These are phyloP conservation scores for Pristionchus exspectatus DNA, from an alignment of 2,888 invertebrate species.

Conservation along the genomic window DNA sequence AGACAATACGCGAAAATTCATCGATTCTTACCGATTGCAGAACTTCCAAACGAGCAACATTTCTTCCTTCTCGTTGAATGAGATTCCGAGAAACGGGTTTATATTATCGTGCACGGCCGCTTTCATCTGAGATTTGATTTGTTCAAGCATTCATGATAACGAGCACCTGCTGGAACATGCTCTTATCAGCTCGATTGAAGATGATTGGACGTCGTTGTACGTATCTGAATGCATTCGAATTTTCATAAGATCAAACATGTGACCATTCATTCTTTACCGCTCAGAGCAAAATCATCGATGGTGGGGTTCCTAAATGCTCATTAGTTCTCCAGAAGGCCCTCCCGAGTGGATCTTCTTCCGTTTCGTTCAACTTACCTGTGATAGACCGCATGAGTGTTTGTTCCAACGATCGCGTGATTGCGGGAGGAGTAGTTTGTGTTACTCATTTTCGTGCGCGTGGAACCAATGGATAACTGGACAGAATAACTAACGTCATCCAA, in stretches of 20 bases:
- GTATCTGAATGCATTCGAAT: constrained; percentile 59
- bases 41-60: constrained; percentile 77
- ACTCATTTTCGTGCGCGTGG: constrained; percentile 68
- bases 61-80: constrained; percentile 77
- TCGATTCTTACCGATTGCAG: constrained; percentile 67
- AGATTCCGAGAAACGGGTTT: constrained; percentile 92
- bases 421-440: constrained; percentile 68
- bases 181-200: constrained; percentile 64
- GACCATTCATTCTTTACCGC: neutral
- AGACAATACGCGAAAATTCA: neutral
- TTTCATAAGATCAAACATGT: neutral
- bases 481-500: neutral
- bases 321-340: neutral
- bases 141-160: neutral
- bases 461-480: constrained; percentile 65
- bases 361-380: constrained; percentile 63
- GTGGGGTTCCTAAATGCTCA: neutral
- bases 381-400: constrained; percentile 69
- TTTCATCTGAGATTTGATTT: neutral
- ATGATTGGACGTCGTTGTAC: constrained; percentile 66
- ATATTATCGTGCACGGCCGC: constrained; percentile 83
- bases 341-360: constrained; percentile 74
- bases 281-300: neutral
- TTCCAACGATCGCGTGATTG: constrained; percentile 76
- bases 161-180: constrained; percentile 63